phyloP scores from a whole-genome alignment of 2,888 invertebrate species.

The Pachydiplax longipennis region DNA sequence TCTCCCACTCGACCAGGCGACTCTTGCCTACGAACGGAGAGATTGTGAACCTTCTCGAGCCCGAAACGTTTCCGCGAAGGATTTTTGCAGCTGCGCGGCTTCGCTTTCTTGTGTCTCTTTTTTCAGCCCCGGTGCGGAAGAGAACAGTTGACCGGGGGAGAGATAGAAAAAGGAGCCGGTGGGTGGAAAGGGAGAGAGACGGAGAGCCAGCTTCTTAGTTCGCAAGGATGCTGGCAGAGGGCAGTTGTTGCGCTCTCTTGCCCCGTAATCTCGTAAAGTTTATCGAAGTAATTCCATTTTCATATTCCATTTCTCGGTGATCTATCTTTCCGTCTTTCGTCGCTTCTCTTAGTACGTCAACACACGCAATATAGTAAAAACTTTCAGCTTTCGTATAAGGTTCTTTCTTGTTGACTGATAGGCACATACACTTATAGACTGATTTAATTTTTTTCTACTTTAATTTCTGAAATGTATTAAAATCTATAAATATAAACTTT shows the following conservation, averaged over 20 bases:
- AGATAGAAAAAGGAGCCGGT: background rate
- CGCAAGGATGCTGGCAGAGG: background rate
- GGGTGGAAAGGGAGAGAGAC: background rate
- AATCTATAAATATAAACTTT: too few species aligned
- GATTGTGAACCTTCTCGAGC: background rate
- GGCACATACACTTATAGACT: too few species aligned
- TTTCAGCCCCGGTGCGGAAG: background rate
- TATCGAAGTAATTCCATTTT: background rate
- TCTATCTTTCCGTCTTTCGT: background rate
- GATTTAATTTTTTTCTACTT: too few species aligned
- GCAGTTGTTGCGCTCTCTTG: background rate
- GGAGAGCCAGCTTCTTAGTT: background rate
- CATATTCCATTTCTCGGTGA: background rate
- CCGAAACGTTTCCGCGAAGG: constrained; percentile 6
- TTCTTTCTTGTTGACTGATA: background rate
- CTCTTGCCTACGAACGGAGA: constrained; percentile 15
- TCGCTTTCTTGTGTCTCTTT: background rate
- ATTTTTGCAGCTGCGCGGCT: constrained; percentile 21
- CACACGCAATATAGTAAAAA: background rate
- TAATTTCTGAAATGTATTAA: too few species aligned
- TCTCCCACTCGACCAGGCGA: background rate
- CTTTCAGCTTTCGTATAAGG: background rate
- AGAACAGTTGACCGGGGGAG: constrained; percentile 1
- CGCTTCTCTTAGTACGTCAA: background rate
- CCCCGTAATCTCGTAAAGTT: background rate